Percentiles rank a stretch among this genome's conserved stretches.
Evolutionary conservation across 2,888 invertebrate species (phyloP).

Genomic region (Biston stratarius): DNA sequence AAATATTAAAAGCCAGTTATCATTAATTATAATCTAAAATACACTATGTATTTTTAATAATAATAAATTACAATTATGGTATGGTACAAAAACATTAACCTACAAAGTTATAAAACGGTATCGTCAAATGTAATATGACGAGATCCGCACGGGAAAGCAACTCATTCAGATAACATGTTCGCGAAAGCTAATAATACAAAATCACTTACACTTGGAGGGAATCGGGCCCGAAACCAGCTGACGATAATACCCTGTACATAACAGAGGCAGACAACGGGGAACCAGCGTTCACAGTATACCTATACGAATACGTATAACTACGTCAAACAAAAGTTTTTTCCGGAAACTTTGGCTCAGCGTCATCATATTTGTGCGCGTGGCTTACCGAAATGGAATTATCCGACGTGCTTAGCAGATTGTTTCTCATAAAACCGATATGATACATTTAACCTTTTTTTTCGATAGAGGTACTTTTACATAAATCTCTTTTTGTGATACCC

Average conservation of each 20-base stretch:
- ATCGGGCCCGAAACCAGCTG: constrained; percentile 53
- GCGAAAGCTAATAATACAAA: constrained; percentile 37
- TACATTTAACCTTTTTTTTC: too few species aligned
- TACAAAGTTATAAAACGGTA: neutral
- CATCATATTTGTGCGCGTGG: constrained; percentile 36
- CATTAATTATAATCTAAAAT: too few species aligned
- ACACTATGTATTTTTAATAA: too few species aligned
- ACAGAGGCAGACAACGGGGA: constrained; percentile 41
- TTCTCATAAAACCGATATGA: neutral
- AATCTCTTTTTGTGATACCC: too few species aligned
- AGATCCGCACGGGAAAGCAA: constrained; percentile 11
- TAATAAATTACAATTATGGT: too few species aligned
- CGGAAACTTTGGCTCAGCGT: constrained; percentile 35
- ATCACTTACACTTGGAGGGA: constrained; percentile 39
- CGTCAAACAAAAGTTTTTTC: constrained; percentile 49
- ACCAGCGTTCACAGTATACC: constrained; percentile 38
- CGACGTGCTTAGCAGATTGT: constrained; percentile 21
- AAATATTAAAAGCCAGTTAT: too few species aligned
- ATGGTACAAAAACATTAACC: neutral
- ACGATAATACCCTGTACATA: constrained; percentile 55
- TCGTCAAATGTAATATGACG: constrained; percentile 4
- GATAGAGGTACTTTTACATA: too few species aligned
- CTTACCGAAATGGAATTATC: constrained; percentile 35
- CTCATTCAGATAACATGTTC: constrained; percentile 30
- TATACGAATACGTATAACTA: constrained; percentile 29